These are phyloP conservation scores for Caenorhabditis sp. DNA, from an alignment of 2,888 invertebrate species.

Conservation along the genomic window DNA sequence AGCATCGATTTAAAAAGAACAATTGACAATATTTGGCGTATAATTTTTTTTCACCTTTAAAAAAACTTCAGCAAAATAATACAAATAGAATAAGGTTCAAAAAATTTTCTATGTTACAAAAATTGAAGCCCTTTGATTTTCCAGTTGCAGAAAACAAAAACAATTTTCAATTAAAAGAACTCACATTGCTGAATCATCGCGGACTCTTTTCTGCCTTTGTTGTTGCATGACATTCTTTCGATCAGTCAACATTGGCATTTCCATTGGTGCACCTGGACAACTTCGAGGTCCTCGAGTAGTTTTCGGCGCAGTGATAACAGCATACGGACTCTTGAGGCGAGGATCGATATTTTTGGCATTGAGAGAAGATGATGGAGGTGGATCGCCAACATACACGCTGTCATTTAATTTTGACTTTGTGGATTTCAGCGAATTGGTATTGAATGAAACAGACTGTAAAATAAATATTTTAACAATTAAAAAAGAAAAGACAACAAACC, in stretches of 20 bases:
- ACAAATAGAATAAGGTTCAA: too few species aligned
- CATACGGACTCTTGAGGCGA: constrained; percentile 47
- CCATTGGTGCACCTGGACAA: constrained; percentile 52
- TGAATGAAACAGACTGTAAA: constrained; percentile 33
- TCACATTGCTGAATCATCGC: constrained; percentile 30
- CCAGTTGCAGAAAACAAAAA: too few species aligned
- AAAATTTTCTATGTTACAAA: too few species aligned
- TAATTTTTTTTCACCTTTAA: too few species aligned
- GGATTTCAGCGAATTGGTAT: constrained; percentile 22
- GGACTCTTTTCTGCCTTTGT: constrained; percentile 15
- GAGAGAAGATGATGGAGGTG: not conserved
- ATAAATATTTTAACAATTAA: not conserved
- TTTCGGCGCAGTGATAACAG: constrained; percentile 49
- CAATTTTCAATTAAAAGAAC: constrained; percentile 8
- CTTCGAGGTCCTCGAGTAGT: constrained; percentile 47
- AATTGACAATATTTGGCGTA: too few species aligned
- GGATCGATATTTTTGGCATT: constrained; percentile 18
- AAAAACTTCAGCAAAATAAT: too few species aligned
- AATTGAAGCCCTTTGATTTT: too few species aligned
- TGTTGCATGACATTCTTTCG: constrained; percentile 22
- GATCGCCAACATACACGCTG: constrained; percentile 22
- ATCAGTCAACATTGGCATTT: constrained; percentile 16
- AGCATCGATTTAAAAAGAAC: too few species aligned
- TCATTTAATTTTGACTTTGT: constrained; percentile 24
- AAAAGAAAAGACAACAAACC: constrained; percentile 13